Evolutionary conservation across 2,113 vertebrate genomes (phyloP).

Genomic region (Onychostoma macrolepis): DNA sequence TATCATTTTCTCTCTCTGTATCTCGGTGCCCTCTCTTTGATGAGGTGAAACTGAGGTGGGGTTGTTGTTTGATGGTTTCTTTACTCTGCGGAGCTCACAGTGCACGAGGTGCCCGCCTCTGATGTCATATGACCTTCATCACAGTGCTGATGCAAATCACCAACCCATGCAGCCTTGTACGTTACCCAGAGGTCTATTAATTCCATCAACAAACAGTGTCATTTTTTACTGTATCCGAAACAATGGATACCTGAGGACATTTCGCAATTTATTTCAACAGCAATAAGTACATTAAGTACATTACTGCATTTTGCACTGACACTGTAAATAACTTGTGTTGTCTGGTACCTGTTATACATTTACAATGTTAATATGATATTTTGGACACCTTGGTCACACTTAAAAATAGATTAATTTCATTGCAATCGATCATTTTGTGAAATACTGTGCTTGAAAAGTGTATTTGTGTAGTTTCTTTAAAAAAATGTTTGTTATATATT

Average conservation of each 20-base stretch:
- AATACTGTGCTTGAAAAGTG: not conserved
- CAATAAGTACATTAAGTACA: not conserved
- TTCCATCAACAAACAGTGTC: not conserved
- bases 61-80: constrained; percentile 2
- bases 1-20: not conserved
- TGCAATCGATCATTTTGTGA: not conserved
- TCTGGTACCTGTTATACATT: not conserved
- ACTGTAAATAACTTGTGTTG: not conserved
- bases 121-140: constrained; percentile 32
- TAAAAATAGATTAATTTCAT: not conserved
- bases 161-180: not conserved
- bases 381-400: not conserved
- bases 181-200: not conserved
- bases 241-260: not conserved
- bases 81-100: not conserved
- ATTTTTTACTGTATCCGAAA: not conserved
- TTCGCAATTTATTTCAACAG: not conserved
- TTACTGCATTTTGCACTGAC: not conserved
- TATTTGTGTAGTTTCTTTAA: not conserved
- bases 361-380: not conserved
- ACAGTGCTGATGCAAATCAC: not conserved
- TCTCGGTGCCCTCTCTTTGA: constrained; percentile 11
- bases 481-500: not conserved
- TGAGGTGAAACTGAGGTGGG: not conserved
- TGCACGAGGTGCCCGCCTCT: constrained; percentile 16